Conservation (phyloP, 2,797 vertebrate species). For the Odontamblyopus rebecca region DNA sequence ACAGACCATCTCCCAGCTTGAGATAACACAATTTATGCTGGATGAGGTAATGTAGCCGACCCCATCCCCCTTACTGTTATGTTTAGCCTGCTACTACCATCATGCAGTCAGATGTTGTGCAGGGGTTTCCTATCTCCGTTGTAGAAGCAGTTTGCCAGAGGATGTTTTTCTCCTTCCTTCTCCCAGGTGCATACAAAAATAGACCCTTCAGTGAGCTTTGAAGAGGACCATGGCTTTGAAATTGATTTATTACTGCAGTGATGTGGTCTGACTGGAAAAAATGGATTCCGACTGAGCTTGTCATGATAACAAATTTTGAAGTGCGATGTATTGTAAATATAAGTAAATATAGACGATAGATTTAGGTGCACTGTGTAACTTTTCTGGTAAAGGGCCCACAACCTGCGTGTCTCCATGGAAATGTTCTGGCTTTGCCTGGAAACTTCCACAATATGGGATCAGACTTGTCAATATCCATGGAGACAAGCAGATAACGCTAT, state of each 20-base stretch:
- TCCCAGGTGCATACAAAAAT: conserved; percentile 44
- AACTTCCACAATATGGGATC: too few species aligned
- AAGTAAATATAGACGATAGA: too few species aligned
- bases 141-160: conserved; percentile 20
- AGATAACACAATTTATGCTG: conserved; percentile 57
- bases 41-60: conserved; percentile 67
- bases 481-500: too few species aligned
- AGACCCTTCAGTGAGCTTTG: conserved; percentile 8
- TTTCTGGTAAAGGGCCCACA: too few species aligned
- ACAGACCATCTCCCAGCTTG: conserved; percentile 29
- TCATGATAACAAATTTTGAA: too few species aligned
- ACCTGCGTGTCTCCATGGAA: too few species aligned
- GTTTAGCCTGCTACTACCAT: conserved; percentile 50
- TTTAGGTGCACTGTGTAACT: too few species aligned
- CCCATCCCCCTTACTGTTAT: conserved; percentile 59
- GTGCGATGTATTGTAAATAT: too few species aligned
- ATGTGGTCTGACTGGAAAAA: conserved; percentile 21
- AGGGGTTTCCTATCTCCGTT: conserved; percentile 20
- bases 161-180: conserved; percentile 20
- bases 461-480: too few species aligned
- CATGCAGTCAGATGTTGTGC: conserved; percentile 42
- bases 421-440: too few species aligned
- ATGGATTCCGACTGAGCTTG: background rate
- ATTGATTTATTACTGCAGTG: conserved; percentile 31
- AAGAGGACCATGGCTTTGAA: conserved; percentile 14